Evolutionary conservation across 2,797 vertebrate species (phyloP).

Genomic region (Diplodus sargus): DNA sequence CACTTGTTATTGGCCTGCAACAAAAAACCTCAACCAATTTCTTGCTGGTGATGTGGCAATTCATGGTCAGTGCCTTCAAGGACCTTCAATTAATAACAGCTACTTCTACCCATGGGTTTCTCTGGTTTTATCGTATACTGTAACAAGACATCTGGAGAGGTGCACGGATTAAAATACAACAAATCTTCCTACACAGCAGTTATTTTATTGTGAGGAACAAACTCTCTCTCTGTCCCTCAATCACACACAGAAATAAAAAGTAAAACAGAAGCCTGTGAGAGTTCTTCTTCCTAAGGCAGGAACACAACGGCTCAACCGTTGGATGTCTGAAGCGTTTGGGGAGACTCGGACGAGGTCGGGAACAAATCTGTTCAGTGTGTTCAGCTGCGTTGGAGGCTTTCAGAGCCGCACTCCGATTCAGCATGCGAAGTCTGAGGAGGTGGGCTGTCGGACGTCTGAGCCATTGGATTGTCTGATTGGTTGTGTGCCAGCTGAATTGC

Average conservation of each 20-base stretch:
- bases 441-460: no score
- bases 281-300: conserved; percentile 4
- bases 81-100: no score
- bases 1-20: no score
- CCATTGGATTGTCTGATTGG: no score
- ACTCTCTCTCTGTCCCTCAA: not conserved
- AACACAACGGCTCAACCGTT: no score
- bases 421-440: no score
- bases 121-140: not conserved
- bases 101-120: not conserved
- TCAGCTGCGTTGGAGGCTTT: no score
- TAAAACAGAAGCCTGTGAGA: not conserved
- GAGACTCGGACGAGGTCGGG: no score
- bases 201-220: not conserved
- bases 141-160: not conserved
- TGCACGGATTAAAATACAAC: not conserved
- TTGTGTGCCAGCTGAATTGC: no score
- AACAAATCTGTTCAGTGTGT: no score
- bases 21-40: not conserved
- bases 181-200: not conserved
- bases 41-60: not conserved
- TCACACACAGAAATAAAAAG: not conserved
- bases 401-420: no score
- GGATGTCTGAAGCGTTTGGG: no score
- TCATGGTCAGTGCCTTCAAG: not conserved